A percentile compares a stretch with the other conserved stretches of the same genome.
Evolutionary conservation across 2,797 vertebrate genomes (phyloP).

Genomic region (Ciconia nigra): DNA sequence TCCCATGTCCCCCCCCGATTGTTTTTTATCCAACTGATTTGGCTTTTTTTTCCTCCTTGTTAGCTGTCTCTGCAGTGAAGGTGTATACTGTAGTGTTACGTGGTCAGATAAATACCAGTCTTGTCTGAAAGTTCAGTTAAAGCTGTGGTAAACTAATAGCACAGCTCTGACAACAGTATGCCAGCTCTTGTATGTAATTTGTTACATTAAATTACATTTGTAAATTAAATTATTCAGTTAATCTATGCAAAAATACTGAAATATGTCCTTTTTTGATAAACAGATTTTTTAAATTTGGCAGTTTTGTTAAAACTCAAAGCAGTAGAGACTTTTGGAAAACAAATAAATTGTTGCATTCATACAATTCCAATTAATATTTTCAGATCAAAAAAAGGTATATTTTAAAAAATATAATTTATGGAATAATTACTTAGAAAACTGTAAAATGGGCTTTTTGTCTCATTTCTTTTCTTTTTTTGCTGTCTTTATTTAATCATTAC

Average conservation of each 20-base stretch:
- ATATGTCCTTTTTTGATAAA: not conserved
- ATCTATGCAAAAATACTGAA: not conserved
- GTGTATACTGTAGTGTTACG: accelerated
- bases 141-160: not conserved
- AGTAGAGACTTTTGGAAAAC: not conserved
- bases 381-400: not conserved
- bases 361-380: not conserved
- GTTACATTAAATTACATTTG: not conserved
- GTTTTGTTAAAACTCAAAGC: not conserved
- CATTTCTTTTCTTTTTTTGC: accelerated
- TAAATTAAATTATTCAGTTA: not conserved
- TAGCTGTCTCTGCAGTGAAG: not conserved
- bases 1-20: no score
- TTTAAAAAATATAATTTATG: not conserved
- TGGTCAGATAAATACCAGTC: not conserved
- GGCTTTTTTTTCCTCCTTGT: not conserved
- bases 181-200: not conserved
- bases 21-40: not conserved
- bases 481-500: not conserved
- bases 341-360: not conserved
- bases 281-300: not conserved
- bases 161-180: not conserved
- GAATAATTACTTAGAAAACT: not conserved
- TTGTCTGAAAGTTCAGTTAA: not conserved
- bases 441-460: not conserved